Evolutionary conservation across 2,113 vertebrate species (phyloP), one percentile per base, ranked within the genome.

Genomic region (Crotalus helleri): DNA sequence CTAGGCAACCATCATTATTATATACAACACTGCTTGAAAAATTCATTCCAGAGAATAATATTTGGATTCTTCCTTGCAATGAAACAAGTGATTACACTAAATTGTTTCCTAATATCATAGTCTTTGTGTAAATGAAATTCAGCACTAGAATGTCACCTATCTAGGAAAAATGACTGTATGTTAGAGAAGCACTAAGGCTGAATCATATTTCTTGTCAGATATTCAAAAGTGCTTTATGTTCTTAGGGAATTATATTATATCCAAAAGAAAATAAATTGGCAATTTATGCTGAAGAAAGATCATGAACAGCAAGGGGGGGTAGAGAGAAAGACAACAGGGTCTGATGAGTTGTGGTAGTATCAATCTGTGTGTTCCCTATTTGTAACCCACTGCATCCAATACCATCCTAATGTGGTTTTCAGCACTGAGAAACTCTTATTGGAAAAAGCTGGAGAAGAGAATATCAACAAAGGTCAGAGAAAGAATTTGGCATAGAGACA

Each of bases 141-240:
- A 0, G 95, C 92, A 94, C 94, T 95, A 96, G 95, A 96, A 96
- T 96, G 95, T 96, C 96, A 96, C 94, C 94, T 96, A 33, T 92
- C 93, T 91, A 92, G 89, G 94, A 94, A 95, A 95, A 96, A 95
- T 91, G 8, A 95, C 91, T 95, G 49, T 91, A 92, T 91, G 92
- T 92, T 96, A 93, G 94, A 94, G 94, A 92, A 95, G 90, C 44
- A 91, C 93, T 96, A 92, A 95, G 95, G 95, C 96, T 96, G 95
- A 96, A 95, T 91, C 88, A 94, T 96, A 96, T 96, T 97, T 96
- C 96, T 96, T 97, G 93, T 93, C 85, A 94, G 92, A 96, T 95
- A 96, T 95, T 95, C 95, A 96, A 96, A 88, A 96, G 94, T 88
- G 69, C 93, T 96, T 96, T 94, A 39, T 92, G 92, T 93, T 95